Evolutionary conservation across 2,113 vertebrate species (phyloP), one percentile per base, ranked within the genome.

Genomic region (Apaloderma vittatum): DNA sequence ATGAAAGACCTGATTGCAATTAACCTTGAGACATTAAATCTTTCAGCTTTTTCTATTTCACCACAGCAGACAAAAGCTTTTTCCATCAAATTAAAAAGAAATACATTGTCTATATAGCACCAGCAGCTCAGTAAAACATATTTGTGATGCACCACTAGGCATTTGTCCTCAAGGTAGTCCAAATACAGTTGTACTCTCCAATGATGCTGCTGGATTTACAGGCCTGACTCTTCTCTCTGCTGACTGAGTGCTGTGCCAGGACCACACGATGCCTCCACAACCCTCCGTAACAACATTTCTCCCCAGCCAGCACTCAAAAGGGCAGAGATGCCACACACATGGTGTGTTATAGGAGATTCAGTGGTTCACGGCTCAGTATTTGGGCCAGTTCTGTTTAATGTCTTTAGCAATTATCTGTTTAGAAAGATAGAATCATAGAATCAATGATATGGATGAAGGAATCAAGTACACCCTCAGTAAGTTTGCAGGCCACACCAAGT

Each of bases 21-120:
- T 96, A 90, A 93, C 95, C 94, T 86, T 92, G 74, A 77, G 66
- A 65, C 8, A 82, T 62, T 72, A 88, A 96, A 79, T 90, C 88
- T 90, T 88, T 90, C 90, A 83, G 49, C 58, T 34, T 95, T 87
- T 93, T 54, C 36, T 79, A 15, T 79, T 86, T 83, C 82, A 82
- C 61, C 75, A 48, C 36, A 72, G 46, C 74, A 85, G 32, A 88
- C 66, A 82, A 92, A 96, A 94, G 26, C 34, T 92, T 95, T 54
- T 75, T 51, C 49, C 1, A 9, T 82, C 92, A 94, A 82, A 93
- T 86, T 92, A 92, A 92, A 75, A 93, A 86, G 73, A 94, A 74
- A 74, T 95, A 78, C 3, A 1, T 81, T 76, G 21, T 63, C 78
- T 85, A 0, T 49, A 8, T 13, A 67, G 32, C 12, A 40, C 24